phyloP scores from a whole-genome alignment of 2,113 vertebrate genomes.

The Ifrita kowaldi region DNA sequence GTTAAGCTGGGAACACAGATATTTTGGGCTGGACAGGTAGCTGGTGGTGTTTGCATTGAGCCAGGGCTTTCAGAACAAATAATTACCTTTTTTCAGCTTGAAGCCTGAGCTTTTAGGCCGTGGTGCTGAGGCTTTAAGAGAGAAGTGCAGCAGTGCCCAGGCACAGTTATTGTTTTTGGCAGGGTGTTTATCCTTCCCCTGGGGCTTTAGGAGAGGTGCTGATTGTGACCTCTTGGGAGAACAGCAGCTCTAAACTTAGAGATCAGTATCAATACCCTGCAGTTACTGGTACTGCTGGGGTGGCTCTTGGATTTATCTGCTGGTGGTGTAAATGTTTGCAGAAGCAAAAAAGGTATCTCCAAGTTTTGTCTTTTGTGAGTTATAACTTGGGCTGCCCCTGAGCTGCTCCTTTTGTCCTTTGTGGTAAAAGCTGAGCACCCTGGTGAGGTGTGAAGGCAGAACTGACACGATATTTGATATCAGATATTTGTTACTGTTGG shows the following conservation, averaged over 20 bases:
- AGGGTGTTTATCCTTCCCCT: neutral
- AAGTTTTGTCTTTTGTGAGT: neutral
- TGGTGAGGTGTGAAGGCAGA: neutral
- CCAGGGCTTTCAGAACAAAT: neutral
- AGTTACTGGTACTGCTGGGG: fast-evolving
- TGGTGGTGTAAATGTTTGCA: neutral
- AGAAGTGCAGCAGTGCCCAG: neutral
- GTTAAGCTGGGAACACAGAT: neutral
- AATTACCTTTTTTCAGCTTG: neutral
- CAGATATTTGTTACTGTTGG: neutral
- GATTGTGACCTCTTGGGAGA: neutral
- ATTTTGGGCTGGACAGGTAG: neutral
- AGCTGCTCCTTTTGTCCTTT: neutral
- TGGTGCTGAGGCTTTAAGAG: neutral
- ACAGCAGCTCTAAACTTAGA: neutral
- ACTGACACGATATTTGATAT: fast-evolving
- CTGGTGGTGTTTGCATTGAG: neutral
- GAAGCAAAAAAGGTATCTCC: neutral
- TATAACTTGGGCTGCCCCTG: neutral
- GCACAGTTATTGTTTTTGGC: neutral
- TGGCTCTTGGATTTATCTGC: neutral
- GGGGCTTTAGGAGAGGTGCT: neutral
- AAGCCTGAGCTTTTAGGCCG: neutral
- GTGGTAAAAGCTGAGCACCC: neutral
- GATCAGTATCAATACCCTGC: neutral